Conservation (phyloP, 2,888 invertebrate genomes). For the Lymantria monacha region DNA sequence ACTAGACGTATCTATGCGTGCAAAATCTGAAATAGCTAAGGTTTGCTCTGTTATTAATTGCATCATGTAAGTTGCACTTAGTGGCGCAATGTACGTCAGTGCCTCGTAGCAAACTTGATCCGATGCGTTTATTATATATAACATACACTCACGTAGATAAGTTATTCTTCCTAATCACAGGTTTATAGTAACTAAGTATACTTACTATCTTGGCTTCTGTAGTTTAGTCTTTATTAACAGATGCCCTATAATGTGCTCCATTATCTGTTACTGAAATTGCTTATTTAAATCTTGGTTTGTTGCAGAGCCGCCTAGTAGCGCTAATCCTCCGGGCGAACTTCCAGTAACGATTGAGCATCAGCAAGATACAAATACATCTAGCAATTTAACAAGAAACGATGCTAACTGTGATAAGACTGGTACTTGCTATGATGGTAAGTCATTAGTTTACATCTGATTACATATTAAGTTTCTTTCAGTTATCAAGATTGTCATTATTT, state of each 20-base stretch:
- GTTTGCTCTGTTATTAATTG: constrained; percentile 57
- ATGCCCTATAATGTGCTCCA: constrained; percentile 36
- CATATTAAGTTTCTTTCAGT: not conserved
- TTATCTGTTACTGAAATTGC: constrained; percentile 19
- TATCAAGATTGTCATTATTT: not conserved
- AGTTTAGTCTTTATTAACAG: constrained; percentile 51
- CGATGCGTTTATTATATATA: constrained; percentile 60
- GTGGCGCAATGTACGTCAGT: constrained; percentile 39
- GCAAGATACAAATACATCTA: constrained; percentile 85
- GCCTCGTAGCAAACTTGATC: constrained; percentile 60
- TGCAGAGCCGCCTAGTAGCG: constrained; percentile 75
- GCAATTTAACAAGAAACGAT: constrained; percentile 88
- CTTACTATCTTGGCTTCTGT: constrained; percentile 41
- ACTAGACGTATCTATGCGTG: constrained; percentile 48
- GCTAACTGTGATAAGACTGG: constrained; percentile 97
- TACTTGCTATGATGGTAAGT: constrained; percentile 95
- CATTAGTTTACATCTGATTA: not conserved
- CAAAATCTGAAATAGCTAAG: constrained; percentile 59
- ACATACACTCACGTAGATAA: constrained; percentile 52
- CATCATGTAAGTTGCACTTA: constrained; percentile 51
- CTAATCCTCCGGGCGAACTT: constrained; percentile 76
- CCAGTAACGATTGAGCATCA: constrained; percentile 90
- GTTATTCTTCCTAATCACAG: constrained; percentile 49
- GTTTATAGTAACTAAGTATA: constrained; percentile 41
- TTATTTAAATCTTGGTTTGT: constrained; percentile 42